phyloP scores from a whole-genome alignment of 2,113 vertebrate species.

The Anoura caudifer region DNA sequence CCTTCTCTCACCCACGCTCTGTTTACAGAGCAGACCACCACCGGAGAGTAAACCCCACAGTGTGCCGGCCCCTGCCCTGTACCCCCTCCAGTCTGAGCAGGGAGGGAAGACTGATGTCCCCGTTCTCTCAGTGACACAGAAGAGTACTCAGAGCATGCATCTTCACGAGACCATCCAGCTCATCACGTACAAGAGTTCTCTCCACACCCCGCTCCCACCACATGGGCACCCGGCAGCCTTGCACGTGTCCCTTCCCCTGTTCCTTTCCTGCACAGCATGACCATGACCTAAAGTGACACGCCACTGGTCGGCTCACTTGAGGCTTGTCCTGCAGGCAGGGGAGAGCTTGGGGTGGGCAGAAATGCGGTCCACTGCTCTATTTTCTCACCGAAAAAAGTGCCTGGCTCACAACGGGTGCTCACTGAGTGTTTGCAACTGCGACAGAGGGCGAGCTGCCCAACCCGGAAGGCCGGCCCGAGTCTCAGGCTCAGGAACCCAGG shows the following conservation, averaged over 20 bases:
- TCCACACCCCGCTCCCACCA: background rate
- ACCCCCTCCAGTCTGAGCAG: background rate
- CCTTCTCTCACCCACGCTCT: too few species aligned
- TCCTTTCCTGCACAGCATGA: rapidly evolving
- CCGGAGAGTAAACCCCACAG: rapidly evolving
- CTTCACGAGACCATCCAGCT: background rate
- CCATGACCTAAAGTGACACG: rapidly evolving
- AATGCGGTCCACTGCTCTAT: too few species aligned
- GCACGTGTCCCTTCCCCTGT: rapidly evolving
- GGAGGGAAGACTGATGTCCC: rapidly evolving
- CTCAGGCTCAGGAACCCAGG: background rate
- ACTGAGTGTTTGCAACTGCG: background rate
- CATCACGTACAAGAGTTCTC: rapidly evolving
- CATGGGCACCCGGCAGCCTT: background rate
- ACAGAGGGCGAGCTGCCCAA: background rate
- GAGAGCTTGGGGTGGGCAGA: background rate
- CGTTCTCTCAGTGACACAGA: background rate
- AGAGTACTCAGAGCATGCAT: rapidly evolving
- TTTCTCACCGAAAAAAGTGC: background rate
- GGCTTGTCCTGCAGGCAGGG: background rate
- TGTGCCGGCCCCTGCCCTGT: background rate
- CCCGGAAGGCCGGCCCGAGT: rapidly evolving
- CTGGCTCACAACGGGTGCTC: background rate
- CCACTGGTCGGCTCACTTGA: rapidly evolving
- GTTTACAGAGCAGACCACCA: background rate